phyloP scores from a whole-genome alignment of 2,797 vertebrate genomes.

The Knipowitschia caucasica region DNA sequence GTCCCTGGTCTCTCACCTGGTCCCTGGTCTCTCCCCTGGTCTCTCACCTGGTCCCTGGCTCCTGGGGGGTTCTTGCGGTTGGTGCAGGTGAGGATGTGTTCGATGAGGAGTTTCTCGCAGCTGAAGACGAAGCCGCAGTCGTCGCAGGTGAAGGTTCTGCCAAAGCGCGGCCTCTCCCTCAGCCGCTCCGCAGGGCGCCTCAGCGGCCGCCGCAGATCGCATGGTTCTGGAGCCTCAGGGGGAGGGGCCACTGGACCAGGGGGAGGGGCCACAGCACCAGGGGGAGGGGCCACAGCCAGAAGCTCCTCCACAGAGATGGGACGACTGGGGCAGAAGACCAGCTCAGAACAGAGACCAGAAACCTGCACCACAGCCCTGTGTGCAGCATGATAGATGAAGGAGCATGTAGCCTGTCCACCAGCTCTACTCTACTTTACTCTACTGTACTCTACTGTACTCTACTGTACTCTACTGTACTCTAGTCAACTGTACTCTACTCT shows the following conservation, averaged over 20 bases:
- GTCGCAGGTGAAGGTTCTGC: slow-evolving; percentile 95
- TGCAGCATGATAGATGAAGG: no score
- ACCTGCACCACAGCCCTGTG: neutral
- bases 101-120: slow-evolving; percentile 94
- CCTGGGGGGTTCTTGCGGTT: slow-evolving; percentile 88
- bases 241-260: neutral
- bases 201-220: slow-evolving; percentile 83
- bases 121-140: slow-evolving; percentile 98
- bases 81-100: slow-evolving; percentile 93
- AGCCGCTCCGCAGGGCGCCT: slow-evolving; percentile 40
- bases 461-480: no score
- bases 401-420: no score
- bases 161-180: slow-evolving; percentile 92
- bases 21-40: neutral
- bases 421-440: no score
- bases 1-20: neutral
- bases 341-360: no score
- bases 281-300: slow-evolving; percentile 1
- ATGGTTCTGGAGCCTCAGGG: slow-evolving; percentile 66
- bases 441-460: no score
- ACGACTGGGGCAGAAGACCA: slow-evolving; percentile 1
- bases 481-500: no score
- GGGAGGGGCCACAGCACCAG: slow-evolving; percentile 42
- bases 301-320: slow-evolving; percentile 69
- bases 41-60: neutral